Evolutionary conservation across 2,888 invertebrate genomes (phyloP).

Genomic region (Salpingus planirostris): DNA sequence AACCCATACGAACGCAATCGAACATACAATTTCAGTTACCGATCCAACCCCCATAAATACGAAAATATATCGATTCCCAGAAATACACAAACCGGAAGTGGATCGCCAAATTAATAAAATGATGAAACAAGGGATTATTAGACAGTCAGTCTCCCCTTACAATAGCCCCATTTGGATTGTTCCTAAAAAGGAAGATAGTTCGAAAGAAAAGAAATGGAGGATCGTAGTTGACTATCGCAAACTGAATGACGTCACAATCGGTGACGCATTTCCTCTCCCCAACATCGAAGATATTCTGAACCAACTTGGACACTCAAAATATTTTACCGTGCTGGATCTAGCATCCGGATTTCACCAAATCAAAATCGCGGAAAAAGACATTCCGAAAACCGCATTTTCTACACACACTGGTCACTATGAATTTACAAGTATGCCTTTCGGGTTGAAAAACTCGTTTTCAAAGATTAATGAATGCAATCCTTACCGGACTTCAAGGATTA

Average conservation of each 20-base stretch:
- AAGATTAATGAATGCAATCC: constrained; percentile 29
- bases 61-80: constrained; percentile 18
- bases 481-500: constrained; percentile 16
- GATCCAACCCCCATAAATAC: constrained; percentile 11
- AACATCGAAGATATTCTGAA: background rate
- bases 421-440: constrained; percentile 29
- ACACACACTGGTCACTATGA: constrained; percentile 27
- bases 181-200: background rate
- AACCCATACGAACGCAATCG: constrained; percentile 17
- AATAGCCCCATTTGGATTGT: background rate
- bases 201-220: background rate
- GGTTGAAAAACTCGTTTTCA: constrained; percentile 36
- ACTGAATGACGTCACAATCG: background rate
- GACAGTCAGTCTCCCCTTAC: constrained; percentile 12
- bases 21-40: constrained; percentile 15
- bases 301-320: constrained; percentile 23
- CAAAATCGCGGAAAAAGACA: constrained; percentile 17
- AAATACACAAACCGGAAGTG: constrained; percentile 20
- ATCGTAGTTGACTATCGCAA: background rate
- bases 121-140: constrained; percentile 18
- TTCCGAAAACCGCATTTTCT: constrained; percentile 28
- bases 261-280: background rate
- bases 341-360: constrained; percentile 30
- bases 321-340: constrained; percentile 28
- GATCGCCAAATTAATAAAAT: constrained; percentile 19